Conservation (phyloP, 2,888 invertebrate genomes). For the Brenthis hecate region DNA sequence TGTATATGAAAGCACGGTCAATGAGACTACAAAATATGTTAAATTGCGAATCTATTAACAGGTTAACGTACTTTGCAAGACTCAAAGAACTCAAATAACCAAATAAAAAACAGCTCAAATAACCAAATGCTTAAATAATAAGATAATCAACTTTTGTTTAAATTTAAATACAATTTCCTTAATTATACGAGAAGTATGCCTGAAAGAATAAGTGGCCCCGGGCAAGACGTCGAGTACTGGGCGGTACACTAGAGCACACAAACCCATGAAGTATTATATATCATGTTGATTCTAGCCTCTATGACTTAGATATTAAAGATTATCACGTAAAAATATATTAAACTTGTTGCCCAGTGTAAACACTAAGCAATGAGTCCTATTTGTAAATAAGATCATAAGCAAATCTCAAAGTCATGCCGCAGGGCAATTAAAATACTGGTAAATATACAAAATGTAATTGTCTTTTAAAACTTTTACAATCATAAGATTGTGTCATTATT, state of each 20-base stretch:
- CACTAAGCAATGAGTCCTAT: constrained; percentile 11
- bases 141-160: constrained; percentile 56
- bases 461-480: constrained; percentile 6
- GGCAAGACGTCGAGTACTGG: constrained; percentile 42
- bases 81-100: constrained; percentile 50
- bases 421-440: constrained; percentile 11
- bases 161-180: constrained; percentile 69
- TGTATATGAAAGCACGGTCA: too few relatives aligned
- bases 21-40: too few relatives aligned
- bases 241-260: not conserved
- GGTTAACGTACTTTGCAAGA: constrained; percentile 29
- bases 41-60: not conserved
- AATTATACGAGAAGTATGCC: constrained; percentile 65
- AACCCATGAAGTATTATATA: not conserved
- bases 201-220: constrained; percentile 61
- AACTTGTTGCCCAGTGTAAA: not conserved
- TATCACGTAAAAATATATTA: not conserved
- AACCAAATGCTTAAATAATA: constrained; percentile 53
- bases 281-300: constrained; percentile 14
- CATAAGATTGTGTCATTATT: not conserved
- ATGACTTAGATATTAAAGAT: constrained; percentile 10
- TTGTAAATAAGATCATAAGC: constrained; percentile 22
- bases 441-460: constrained; percentile 10
- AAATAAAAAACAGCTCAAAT: constrained; percentile 50
- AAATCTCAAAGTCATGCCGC: constrained; percentile 25